These are phyloP conservation scores for Doryteuthis pealeii DNA, from an alignment of 1,140 invertebrate genomes.

Conservation along the genomic window DNA sequence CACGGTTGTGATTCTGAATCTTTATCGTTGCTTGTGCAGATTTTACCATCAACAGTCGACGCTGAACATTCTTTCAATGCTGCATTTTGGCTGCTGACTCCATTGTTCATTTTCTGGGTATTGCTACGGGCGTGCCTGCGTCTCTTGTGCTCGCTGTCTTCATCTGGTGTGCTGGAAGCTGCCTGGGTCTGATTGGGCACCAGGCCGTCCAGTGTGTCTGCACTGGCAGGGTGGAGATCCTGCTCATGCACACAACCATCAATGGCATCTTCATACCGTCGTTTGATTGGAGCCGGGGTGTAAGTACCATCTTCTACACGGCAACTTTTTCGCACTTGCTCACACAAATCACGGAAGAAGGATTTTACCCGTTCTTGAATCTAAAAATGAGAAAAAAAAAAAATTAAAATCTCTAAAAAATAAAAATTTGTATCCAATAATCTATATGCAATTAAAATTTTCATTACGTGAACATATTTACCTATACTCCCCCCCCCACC, in stretches of 20 bases:
- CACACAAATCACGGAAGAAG: conserved; percentile 59
- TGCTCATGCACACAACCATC: not conserved
- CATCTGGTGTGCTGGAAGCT: not conserved
- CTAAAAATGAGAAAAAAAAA: conserved; percentile 38
- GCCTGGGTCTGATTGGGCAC: not conserved
- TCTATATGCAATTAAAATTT: no score
- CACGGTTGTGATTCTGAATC: no score
- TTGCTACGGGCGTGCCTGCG: not conserved
- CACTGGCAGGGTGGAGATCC: not conserved
- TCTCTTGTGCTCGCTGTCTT: conserved; percentile 11
- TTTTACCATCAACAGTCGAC: no score
- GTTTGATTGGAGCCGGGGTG: conserved; percentile 38
- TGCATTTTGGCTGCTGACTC: no score
- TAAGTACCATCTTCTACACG: conserved; percentile 30
- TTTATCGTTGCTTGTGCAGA: no score
- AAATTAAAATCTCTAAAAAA: not conserved
- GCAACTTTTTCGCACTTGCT: conserved; percentile 23
- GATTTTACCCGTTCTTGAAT: conserved; percentile 48
- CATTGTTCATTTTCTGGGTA: no score
- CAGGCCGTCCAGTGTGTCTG: no score
- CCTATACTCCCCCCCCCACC: no score
- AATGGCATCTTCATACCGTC: conserved; percentile 21
- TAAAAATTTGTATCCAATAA: not conserved
- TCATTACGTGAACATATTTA: no score
- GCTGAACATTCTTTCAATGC: no score